phyloP scores from a whole-genome alignment of 37 sponge, comb jelly and placozoan species.

The Tethya wilhelma region DNA sequence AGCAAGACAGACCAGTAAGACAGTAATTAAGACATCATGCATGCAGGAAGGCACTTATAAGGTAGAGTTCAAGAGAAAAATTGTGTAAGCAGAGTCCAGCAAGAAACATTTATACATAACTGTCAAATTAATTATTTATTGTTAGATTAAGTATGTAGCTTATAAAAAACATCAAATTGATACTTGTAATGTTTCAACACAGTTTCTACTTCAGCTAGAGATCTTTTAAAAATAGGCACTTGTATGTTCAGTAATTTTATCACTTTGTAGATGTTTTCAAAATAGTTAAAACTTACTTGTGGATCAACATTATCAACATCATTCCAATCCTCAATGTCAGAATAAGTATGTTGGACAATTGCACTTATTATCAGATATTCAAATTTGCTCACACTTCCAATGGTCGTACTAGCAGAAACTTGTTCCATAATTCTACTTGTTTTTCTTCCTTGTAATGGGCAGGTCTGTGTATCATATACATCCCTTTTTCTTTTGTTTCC shows the following conservation, averaged over 20 bases:
- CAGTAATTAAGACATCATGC: background rate
- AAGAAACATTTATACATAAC: no score
- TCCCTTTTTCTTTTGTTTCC: background rate
- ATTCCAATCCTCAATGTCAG: background rate
- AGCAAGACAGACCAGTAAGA: background rate
- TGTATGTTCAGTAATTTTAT: background rate
- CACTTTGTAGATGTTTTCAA: background rate
- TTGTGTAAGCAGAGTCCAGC: no score
- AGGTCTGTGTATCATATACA: background rate
- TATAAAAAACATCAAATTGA: slow-evolving; percentile 1
- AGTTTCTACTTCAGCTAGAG: background rate
- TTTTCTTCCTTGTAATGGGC: background rate
- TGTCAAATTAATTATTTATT: background rate
- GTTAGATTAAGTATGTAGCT: background rate
- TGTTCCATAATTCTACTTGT: background rate
- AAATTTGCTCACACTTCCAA: background rate
- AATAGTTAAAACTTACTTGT: background rate
- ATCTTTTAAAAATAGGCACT: background rate
- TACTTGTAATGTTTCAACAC: background rate
- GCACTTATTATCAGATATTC: background rate
- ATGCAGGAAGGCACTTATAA: no score
- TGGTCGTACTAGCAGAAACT: background rate
- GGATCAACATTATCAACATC: background rate
- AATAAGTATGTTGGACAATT: background rate
- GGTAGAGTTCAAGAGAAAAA: no score